Evolutionary conservation across 1,140 invertebrate species (phyloP).

Genomic region (Tribolium castaneum): DNA sequence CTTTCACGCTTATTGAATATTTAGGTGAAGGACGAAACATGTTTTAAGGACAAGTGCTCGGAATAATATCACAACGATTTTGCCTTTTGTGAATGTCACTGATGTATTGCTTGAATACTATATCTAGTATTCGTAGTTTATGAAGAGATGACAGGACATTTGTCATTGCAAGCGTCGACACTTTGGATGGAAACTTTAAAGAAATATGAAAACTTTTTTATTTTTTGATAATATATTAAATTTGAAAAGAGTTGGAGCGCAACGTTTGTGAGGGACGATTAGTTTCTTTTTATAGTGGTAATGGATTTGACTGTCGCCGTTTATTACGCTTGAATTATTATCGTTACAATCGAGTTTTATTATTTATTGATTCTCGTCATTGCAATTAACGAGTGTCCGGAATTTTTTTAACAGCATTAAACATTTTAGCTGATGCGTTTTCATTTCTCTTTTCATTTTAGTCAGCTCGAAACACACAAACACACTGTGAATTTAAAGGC

Average conservation of each 20-base stretch:
- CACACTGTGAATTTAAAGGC: too few relatives aligned
- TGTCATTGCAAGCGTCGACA: not conserved
- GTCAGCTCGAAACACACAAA: too few relatives aligned
- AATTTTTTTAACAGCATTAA: too few relatives aligned
- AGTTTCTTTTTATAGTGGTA: not conserved
- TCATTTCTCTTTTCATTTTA: too few relatives aligned
- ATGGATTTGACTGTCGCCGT: too few relatives aligned
- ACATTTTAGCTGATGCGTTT: too few relatives aligned
- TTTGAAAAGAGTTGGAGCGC: not conserved
- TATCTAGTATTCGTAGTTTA: not conserved
- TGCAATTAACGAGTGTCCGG: too few relatives aligned
- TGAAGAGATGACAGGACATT: conserved; percentile 23
- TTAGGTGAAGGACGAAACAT: not conserved
- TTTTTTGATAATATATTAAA: conserved; percentile 26
- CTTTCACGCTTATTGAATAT: not conserved
- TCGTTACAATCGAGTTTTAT: too few relatives aligned
- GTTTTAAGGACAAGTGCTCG: not conserved
- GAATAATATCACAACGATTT: not conserved
- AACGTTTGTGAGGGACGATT: not conserved
- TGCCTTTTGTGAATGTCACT: conserved; percentile 8
- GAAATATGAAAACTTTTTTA: conserved; percentile 29
- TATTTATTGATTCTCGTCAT: too few relatives aligned
- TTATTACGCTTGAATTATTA: too few relatives aligned
- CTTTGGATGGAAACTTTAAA: conserved; percentile 22
- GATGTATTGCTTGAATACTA: conserved; percentile 26